These are phyloP conservation scores for Actinia tenebrosa DNA, from an alignment of 64 coral and sea anemone genomes.

Conservation along the genomic window DNA sequence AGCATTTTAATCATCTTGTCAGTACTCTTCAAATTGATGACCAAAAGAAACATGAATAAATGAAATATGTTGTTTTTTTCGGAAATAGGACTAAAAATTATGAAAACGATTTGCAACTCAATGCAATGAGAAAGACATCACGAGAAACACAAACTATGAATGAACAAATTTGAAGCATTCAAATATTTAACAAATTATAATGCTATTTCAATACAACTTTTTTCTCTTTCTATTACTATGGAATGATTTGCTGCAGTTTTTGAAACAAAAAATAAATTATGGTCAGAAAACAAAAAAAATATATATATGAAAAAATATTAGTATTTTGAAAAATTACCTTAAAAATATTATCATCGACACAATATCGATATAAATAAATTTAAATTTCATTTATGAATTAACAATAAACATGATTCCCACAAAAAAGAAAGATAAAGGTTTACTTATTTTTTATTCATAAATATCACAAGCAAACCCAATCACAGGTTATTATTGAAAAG, in stretches of 20 bases:
- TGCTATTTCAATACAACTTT: too few relatives aligned
- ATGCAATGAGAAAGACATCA: too few relatives aligned
- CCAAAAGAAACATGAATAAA: constrained; percentile 2
- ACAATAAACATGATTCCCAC: too few relatives aligned
- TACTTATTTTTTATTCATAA: neutral
- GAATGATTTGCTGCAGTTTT: neutral
- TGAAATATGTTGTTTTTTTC: neutral
- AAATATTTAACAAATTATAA: too few relatives aligned
- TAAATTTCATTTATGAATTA: neutral
- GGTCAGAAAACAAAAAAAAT: neutral
- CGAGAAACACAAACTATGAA: too few relatives aligned
- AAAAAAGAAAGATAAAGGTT: neutral
- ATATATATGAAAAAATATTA: too few relatives aligned
- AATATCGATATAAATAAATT: too few relatives aligned
- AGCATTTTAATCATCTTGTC: constrained; percentile 63
- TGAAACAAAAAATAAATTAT: neutral
- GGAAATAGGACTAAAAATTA: neutral
- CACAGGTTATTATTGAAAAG: too few relatives aligned
- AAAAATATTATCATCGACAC: neutral
- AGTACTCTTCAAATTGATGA: constrained; percentile 75
- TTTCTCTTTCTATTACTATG: too few relatives aligned
- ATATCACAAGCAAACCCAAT: neutral
- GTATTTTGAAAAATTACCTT: neutral
- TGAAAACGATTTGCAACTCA: too few relatives aligned
- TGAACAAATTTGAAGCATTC: too few relatives aligned